A percentile compares a stretch with the other conserved stretches of the same genome.
These are phyloP conservation scores for Aptenodytes patagonicus DNA, from an alignment of 2,113 vertebrate species.

Conservation along the genomic window DNA sequence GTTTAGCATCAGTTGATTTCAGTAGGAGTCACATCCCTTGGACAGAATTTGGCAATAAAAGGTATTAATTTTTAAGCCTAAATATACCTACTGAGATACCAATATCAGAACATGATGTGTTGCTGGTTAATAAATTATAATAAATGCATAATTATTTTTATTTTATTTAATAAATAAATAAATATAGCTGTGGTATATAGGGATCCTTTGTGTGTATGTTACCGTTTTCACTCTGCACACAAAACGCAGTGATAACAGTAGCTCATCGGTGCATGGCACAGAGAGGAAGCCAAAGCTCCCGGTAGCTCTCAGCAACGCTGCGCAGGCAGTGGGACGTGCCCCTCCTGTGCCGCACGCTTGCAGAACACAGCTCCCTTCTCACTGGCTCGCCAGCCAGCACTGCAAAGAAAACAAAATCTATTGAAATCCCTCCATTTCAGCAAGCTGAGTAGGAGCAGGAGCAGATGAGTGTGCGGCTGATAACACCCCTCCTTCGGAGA, in stretches of 20 bases:
- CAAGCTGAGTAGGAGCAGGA: background rate
- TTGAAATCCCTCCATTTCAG: slow-evolving; percentile 11
- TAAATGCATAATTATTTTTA: background rate
- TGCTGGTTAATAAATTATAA: background rate
- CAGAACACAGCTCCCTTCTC: background rate
- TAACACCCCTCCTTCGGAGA: accelerated
- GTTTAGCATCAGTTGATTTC: background rate
- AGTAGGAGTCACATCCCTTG: background rate
- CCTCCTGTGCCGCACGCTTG: background rate
- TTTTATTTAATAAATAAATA: background rate
- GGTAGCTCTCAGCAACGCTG: background rate
- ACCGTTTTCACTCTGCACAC: background rate
- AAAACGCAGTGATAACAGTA: background rate
- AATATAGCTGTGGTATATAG: background rate
- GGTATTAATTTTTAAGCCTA: background rate
- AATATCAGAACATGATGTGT: background rate
- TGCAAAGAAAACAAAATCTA: slow-evolving; percentile 22
- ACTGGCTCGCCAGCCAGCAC: background rate
- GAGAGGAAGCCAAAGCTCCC: background rate
- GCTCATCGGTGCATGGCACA: accelerated
- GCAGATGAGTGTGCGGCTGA: background rate
- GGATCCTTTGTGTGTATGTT: background rate
- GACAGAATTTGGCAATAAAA: background rate
- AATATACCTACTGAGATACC: background rate
- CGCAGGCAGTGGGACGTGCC: background rate